These are phyloP conservation scores for Sinocyclocheilus anshuiensis DNA, from an alignment of 2,113 vertebrate species.

Conservation along the genomic window DNA sequence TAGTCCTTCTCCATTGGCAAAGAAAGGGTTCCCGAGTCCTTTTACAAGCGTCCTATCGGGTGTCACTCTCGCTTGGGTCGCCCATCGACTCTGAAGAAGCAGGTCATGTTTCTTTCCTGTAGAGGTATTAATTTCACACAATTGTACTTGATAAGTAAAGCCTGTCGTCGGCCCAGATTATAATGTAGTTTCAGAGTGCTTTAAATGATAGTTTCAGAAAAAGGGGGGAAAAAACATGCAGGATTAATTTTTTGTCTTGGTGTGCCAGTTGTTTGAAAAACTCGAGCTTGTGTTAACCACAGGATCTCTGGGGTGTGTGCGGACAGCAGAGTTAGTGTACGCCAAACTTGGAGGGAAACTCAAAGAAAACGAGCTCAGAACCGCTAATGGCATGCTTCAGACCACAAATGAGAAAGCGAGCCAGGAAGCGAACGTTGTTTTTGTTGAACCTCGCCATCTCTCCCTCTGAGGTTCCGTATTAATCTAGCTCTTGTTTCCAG, in stretches of 20 bases:
- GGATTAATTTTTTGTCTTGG: slow-evolving; percentile 32
- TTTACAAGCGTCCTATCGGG: slow-evolving; percentile 8
- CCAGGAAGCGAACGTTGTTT: slow-evolving; percentile 55
- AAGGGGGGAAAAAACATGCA: background rate
- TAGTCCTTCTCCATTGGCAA: background rate
- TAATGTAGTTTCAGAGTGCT: background rate
- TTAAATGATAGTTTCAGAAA: slow-evolving; percentile 19
- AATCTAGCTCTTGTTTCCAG: slow-evolving; percentile 51
- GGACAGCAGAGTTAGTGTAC: slow-evolving; percentile 25
- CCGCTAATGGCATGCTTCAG: slow-evolving; percentile 56
- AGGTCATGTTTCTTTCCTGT: slow-evolving; percentile 26
- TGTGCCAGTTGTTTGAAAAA: slow-evolving; percentile 48
- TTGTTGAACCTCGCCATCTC: slow-evolving; percentile 46
- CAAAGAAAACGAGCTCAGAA: slow-evolving; percentile 51
- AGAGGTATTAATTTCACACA: background rate
- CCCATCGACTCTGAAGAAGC: background rate
- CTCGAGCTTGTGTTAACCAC: slow-evolving; percentile 45
- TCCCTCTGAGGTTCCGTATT: slow-evolving; percentile 39
- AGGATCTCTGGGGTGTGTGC: background rate
- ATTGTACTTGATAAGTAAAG: background rate
- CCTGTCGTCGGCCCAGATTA: slow-evolving; percentile 29
- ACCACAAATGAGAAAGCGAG: slow-evolving; percentile 49
- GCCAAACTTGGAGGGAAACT: slow-evolving; percentile 41
- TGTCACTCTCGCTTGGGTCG: slow-evolving; percentile 17
- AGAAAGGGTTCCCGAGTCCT: background rate